These are phyloP conservation scores for Ophonus ardosiacus DNA, from an alignment of 2,888 invertebrate species.

Conservation along the genomic window DNA sequence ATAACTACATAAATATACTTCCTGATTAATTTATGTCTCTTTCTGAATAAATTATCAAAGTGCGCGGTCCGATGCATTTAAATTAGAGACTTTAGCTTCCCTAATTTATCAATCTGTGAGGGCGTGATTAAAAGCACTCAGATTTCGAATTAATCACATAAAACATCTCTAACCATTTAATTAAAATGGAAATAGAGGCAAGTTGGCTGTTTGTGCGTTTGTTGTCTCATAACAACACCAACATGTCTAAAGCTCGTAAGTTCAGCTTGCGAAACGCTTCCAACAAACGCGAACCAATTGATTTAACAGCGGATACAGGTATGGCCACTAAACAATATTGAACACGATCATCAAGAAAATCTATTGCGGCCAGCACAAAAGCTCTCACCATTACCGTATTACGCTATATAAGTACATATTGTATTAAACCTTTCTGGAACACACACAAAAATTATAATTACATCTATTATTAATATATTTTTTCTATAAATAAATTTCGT, in stretches of 20 bases:
- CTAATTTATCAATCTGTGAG: not conserved
- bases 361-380: no score
- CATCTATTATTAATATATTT: no score
- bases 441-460: no score
- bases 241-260: not conserved
- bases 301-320: constrained; percentile 6
- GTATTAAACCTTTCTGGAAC: no score
- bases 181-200: not conserved
- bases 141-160: not conserved
- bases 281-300: constrained; percentile 10
- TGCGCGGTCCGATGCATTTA: not conserved
- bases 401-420: no score
- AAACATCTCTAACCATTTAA: not conserved
- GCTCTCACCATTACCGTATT: no score
- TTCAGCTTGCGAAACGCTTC: not conserved
- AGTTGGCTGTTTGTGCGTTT: not conserved
- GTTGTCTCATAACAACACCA: not conserved
- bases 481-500: no score
- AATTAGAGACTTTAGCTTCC: not conserved
- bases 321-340: not conserved
- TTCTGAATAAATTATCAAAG: no score
- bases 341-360: no score
- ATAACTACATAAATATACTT: no score
- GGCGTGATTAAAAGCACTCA: not conserved
- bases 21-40: no score